A percentile compares a stretch with the other conserved stretches of the same genome.
Evolutionary conservation across 2,113 vertebrate genomes (phyloP).

Genomic region (Helogale parvula): DNA sequence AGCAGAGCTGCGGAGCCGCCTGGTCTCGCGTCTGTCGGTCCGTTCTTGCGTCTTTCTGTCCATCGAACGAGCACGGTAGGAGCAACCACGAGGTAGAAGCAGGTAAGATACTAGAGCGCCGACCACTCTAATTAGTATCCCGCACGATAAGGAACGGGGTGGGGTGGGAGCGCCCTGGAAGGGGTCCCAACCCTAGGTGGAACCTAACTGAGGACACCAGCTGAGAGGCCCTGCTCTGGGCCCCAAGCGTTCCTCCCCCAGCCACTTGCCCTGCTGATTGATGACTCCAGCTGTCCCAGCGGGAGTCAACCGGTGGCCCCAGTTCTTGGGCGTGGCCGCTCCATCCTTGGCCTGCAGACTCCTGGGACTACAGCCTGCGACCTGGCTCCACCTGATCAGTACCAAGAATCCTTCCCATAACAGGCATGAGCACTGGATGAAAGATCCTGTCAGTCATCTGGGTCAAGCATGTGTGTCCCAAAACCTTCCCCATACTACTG

Average conservation of each 20-base stretch:
- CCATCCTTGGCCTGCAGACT: slow-evolving; percentile 56
- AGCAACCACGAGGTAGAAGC: slow-evolving; percentile 70
- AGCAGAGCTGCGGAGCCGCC: slow-evolving; percentile 75
- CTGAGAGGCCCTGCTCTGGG: slow-evolving; percentile 39
- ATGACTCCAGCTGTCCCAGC: slow-evolving; percentile 78
- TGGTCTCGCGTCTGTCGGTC: slow-evolving; percentile 48
- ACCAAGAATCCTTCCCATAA: slow-evolving; percentile 31
- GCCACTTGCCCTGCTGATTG: slow-evolving; percentile 65
- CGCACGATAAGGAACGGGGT: slow-evolving; percentile 22
- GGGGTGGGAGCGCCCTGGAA: slow-evolving; percentile 55
- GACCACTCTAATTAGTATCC: slow-evolving; percentile 50
- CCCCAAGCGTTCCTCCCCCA: slow-evolving; percentile 43
- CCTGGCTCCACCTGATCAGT: slow-evolving; percentile 18
- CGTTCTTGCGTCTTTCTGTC: slow-evolving; percentile 62
- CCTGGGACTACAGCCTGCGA: not conserved
- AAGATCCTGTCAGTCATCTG: not conserved
- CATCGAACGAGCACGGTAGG: slow-evolving; percentile 62
- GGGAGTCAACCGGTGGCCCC: slow-evolving; percentile 16
- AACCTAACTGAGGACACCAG: not conserved
- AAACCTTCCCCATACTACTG: not conserved
- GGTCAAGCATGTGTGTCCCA: not conserved
- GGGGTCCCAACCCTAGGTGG: not conserved
- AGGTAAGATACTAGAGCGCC: slow-evolving; percentile 65
- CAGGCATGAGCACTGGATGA: not conserved
- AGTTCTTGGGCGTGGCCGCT: slow-evolving; percentile 41